Conservation (phyloP, 2,113 vertebrate genomes). For the Bos indicus region DNA sequence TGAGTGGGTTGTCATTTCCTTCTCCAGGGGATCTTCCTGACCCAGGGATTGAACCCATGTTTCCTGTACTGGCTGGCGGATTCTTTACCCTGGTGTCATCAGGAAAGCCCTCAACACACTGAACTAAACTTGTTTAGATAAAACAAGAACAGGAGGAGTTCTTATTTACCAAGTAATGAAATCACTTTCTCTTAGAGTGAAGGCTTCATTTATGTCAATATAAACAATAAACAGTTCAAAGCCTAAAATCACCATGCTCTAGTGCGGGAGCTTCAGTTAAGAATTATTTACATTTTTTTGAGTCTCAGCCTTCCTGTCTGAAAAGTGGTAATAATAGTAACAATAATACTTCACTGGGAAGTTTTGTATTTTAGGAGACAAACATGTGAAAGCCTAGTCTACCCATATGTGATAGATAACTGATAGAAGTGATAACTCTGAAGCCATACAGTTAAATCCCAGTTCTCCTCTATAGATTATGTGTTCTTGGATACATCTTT, state of each 20-base stretch:
- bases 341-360: neutral
- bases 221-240: neutral
- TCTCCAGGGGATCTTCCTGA: neutral
- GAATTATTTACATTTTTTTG: neutral
- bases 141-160: neutral
- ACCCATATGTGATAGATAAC: neutral
- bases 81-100: neutral
- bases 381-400: neutral
- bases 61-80: neutral
- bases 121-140: neutral
- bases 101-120: neutral
- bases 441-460: neutral
- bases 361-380: neutral
- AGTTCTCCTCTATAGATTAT: neutral
- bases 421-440: neutral
- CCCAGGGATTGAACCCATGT: neutral
- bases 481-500: neutral
- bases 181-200: neutral
- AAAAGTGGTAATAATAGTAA: neutral
- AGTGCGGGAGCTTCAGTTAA: neutral
- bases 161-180: neutral
- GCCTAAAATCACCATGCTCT: neutral
- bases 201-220: neutral
- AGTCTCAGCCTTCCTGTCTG: neutral
- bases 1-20: neutral